phyloP scores from a whole-genome alignment of 2,888 invertebrate genomes.

The Dysmachus trigonus region DNA sequence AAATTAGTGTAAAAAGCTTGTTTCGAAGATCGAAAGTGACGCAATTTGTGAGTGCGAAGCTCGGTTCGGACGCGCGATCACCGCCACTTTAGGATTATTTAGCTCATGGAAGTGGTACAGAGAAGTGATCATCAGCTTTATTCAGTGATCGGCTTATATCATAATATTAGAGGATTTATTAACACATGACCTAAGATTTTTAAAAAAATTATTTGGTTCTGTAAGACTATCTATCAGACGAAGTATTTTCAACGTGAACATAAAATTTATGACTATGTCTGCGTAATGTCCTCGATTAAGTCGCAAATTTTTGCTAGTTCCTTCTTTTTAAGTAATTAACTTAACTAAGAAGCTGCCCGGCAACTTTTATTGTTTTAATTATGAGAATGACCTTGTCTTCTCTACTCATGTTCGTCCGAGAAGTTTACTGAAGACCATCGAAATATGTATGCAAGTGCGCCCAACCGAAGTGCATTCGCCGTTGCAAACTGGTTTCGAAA shows the following conservation, averaged over 20 bases:
- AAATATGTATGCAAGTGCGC: not conserved
- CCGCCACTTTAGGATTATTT: not conserved
- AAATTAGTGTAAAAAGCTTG: not conserved
- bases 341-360: not conserved
- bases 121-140: not conserved
- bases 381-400: not conserved
- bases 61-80: conserved; percentile 2
- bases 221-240: not conserved
- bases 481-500: conserved; percentile 11
- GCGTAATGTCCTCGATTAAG: not conserved
- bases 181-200: not conserved
- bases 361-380: not conserved
- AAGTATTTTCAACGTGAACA: too few species aligned
- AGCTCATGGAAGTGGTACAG: not conserved
- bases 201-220: not conserved
- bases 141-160: not conserved
- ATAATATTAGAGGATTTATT: not conserved
- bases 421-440: not conserved
- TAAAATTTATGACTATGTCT: not conserved
- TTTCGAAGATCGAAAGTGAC: conserved; percentile 20
- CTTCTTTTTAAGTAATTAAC: not conserved
- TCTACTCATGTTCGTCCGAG: not conserved
- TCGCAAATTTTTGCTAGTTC: not conserved
- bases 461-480: not conserved
- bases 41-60: not conserved